Base-by-base conservation (phyloP, 1,140 invertebrate species). In the Homarus americanus region DNA sequence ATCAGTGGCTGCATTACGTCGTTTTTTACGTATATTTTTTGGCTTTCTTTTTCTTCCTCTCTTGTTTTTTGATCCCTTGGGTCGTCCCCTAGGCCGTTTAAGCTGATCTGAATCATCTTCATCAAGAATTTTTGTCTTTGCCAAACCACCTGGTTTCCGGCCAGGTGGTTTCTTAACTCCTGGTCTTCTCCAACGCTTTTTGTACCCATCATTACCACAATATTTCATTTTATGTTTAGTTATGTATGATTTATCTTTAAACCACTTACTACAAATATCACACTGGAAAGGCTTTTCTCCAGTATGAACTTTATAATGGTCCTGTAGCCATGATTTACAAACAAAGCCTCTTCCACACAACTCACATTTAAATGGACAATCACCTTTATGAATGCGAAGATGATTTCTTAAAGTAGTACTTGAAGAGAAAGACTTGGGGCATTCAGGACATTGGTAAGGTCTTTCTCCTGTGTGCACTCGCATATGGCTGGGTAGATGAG, bases 401-500 rank as follows among this genome's bases (percentile, higher is more conserved):
- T 93, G 92, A 53, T 88, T 91, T 20, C 87, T 73, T 28, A 93
- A 87, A 44, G 92, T 91, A 10, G 86, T 87, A 53, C 90, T 92
- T 32, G 82, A 87, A 40, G 91, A 95, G 93, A 97, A 97, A 1
- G 96, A 95, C 93, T 97, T 97, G 1, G 95, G 95, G 93, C 97
- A 97, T 0, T 95, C 95, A 0, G 95, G 95, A 87, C 96, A 97
- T 94, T 93, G 92, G 92, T 95, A 96, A 0, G 96, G 96, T 41
- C 96, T 93, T 91, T 96, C 95, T 58, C 96, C 96, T 0, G 96
- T 99, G 94, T 99, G 98, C 94, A 97, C 98, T 41, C 98, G 96
- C 93, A 99, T 98, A 93, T 99, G 98, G 78, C 98, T 95, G 84
- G 98, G 97, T 38, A 99, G 94, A 95, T 99, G 89, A 9, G 89